Base-by-base conservation (phyloP, 2,888 invertebrate genomes). In the Cheilosia impressa region DNA sequence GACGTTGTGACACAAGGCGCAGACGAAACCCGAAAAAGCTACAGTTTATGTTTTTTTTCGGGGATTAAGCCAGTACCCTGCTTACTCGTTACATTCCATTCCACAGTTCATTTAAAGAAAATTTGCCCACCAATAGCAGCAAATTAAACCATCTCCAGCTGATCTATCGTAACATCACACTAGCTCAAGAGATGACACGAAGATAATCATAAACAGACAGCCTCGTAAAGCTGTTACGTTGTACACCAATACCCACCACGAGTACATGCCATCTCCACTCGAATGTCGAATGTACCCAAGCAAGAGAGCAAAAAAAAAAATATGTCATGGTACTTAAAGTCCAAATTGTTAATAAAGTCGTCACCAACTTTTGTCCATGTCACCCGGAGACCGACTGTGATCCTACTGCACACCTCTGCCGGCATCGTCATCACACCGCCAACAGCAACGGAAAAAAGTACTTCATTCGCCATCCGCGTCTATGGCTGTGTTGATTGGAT, bases 311-410 rank as follows among this genome's bases (percentile, higher is more conserved):
- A 50, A 41, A 24, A 19, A 50, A 41, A 24, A 65, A 76, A 68
- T 43, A 41, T 58, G 43, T 76, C 76, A 69, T 53, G 52, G 45
- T 45, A 65, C 52, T 55, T 58, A 65, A 72, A 58, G 45, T 60
- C 34, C 10, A 73, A 66, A 60, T 53, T 62, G 68, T 83, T 77
- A 72, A 83, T 83, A 78, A 83, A 83, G 55, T 66, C 60, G 68
- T 78, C 82, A 57, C 55, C 72, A 71, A 43, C 55, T 72, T 53
- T 78, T 83, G 77, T 72, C 22, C 62, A 57, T 66, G 66, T 78
- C 82, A 83, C 77, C 66, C 34, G 22, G 34, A 53, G 78, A 66
- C 65, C 77, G 50, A 47, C 60, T 60, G 43, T 7, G 60, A 19
- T 27, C 65, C 45, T 41, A 41, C 55, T 45, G 45, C 52, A 17